Evolutionary conservation across 2,888 invertebrate species (phyloP), one percentile per base, ranked within the genome.

Genomic region (Archips xylosteana): DNA sequence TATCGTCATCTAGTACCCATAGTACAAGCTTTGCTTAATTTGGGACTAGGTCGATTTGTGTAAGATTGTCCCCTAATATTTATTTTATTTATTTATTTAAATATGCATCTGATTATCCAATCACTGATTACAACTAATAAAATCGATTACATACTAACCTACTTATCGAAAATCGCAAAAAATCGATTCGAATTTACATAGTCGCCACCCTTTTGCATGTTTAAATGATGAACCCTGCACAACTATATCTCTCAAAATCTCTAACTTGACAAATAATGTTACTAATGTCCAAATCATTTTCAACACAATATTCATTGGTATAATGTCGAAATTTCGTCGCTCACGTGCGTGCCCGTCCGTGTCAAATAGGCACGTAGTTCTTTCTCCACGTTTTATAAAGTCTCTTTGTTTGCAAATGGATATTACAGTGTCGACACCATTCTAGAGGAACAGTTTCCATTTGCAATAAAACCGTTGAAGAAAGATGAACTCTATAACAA

Each of bases 291-390:
- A 82, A 75, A 70, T 70, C 42, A 81, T 79, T 86, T 85, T 77
- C 85, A 65, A 75, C 82, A 85, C 74, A 77, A 69, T 54, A 0
- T 0, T 63, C 12, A 67, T 73, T 75, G 80, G 69, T 74, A 78
- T 78, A 84, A 65, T 87, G 85, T 82, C 74, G 87, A 83, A 83
- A 87, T 80, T 83, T n/a, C 60, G 66, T 34, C 49, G 69, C 36
- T 64, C 69, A 74, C 73, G 73, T 74, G 73, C 69, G 39, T 45
- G 49, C 36, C 15, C 64, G 57, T 49, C 39, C 69, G 34, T 23
- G 34, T 42, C 15, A 32, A 49, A 39, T 47, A 60, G 23, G 78
- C 85, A 87, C 85, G 85, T 86, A 84, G 57, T 34, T 70, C 64
- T 61, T 66, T 70, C 54, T 67, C 45, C 61, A 59, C 45, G 34